Conservation (phyloP, 2,888 invertebrate genomes). For the Ochropleura leucogaster region DNA sequence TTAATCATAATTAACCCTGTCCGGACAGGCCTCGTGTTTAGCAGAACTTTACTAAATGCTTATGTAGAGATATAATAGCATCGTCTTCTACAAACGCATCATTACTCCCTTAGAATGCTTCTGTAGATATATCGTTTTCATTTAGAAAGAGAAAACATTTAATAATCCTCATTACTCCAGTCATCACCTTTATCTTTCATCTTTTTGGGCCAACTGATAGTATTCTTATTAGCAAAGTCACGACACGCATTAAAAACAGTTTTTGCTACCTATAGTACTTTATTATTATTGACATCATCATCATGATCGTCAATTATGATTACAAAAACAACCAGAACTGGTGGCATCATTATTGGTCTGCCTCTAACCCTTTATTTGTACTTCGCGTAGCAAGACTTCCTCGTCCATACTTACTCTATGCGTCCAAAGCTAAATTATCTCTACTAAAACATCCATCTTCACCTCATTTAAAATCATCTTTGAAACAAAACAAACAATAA, state of each 20-base stretch:
- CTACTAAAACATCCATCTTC: background rate
- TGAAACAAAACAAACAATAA: constrained; percentile 46
- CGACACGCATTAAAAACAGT: constrained; percentile 6
- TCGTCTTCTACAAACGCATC: background rate
- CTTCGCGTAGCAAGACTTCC: too few relatives aligned
- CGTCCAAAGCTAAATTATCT: background rate
- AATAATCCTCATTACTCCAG: background rate
- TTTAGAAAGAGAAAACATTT: constrained; percentile 15
- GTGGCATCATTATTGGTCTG: too few relatives aligned
- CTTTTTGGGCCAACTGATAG: constrained; percentile 4
- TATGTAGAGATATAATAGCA: background rate
- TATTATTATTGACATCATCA: background rate
- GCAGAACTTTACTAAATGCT: background rate
- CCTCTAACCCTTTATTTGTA: too few relatives aligned
- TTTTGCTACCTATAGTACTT: background rate
- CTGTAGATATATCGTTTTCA: background rate
- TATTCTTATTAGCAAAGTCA: constrained; percentile 14
- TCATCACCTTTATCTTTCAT: constrained; percentile 4
- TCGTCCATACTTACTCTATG: too few relatives aligned
- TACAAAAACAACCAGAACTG: too few relatives aligned
- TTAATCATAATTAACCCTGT: too few relatives aligned
- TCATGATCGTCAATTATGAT: background rate
- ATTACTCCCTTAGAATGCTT: background rate
- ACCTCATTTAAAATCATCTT: constrained; percentile 21
- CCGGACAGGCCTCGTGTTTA: too few relatives aligned